Conservation (phyloP, 2,797 vertebrate species). For the Acrossocheilus wenchowensis region DNA sequence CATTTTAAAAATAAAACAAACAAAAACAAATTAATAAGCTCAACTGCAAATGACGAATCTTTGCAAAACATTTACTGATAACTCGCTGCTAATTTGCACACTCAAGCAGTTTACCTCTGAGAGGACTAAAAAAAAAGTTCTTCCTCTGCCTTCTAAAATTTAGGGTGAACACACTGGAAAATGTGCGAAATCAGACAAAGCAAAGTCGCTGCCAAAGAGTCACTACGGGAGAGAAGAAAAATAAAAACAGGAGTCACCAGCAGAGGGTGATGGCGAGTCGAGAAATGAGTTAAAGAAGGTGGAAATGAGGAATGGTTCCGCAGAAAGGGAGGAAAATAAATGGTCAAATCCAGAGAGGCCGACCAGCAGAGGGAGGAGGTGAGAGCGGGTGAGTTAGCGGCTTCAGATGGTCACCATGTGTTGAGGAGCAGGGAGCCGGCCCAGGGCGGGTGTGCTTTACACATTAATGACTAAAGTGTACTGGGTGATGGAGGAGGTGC, state of each 20-base stretch:
- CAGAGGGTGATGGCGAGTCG: conserved; percentile 17
- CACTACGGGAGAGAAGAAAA: not conserved
- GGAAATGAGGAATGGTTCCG: not conserved
- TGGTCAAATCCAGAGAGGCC: conserved; percentile 25
- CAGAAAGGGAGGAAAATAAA: conserved; percentile 19
- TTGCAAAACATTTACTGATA: not conserved
- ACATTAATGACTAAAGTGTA: conserved; percentile 82
- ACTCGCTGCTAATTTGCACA: conserved; percentile 39
- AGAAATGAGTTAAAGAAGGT: not conserved
- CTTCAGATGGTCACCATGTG: conserved; percentile 83
- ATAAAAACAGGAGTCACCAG: not conserved
- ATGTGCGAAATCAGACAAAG: conserved; percentile 20
- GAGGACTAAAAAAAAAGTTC: not conserved
- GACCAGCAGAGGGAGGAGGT: conserved; percentile 31
- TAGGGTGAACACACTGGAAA: not conserved
- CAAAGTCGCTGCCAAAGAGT: conserved; percentile 16
- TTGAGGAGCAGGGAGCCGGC: conserved; percentile 65
- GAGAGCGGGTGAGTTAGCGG: conserved; percentile 61
- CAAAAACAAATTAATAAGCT: not conserved
- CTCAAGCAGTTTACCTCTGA: not conserved
- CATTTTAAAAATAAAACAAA: not conserved
- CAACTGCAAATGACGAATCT: not conserved
- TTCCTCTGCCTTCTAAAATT: not conserved
- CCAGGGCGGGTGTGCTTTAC: conserved; percentile 79
- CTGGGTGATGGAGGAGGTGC: conserved; percentile 75